These are phyloP conservation scores for Stenodera caucasica DNA, from an alignment of 2,888 invertebrate genomes.

Conservation along the genomic window DNA sequence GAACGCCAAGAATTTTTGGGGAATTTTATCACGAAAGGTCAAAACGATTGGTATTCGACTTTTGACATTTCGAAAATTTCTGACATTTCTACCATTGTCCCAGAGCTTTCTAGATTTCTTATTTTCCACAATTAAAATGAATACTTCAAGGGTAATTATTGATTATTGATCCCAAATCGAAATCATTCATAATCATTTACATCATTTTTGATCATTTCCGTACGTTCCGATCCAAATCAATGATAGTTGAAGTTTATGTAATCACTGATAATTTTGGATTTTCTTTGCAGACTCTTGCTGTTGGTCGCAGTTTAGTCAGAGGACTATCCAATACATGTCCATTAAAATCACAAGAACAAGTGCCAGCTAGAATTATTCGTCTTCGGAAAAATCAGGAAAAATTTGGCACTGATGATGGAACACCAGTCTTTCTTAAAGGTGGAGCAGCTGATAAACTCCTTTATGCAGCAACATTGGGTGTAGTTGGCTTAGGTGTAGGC, in stretches of 20 bases:
- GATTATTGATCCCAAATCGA: background rate
- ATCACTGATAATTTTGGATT: constrained; percentile 11
- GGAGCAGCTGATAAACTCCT: constrained; percentile 60
- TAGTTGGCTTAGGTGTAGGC: constrained; percentile 50
- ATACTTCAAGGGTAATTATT: background rate
- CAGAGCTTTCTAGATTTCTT: background rate
- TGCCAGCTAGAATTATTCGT: constrained; percentile 24
- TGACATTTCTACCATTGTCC: background rate
- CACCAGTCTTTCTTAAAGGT: constrained; percentile 63
- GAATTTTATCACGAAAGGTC: constrained; percentile 8
- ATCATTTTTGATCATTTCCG: no score
- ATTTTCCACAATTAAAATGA: constrained; percentile 7
- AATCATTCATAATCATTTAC: background rate
- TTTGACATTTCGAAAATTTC: constrained; percentile 8
- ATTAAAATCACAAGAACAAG: constrained; percentile 21
- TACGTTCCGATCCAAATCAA: no score
- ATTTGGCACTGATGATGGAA: constrained; percentile 58
- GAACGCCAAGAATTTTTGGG: constrained; percentile 12
- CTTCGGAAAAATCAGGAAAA: constrained; percentile 27
- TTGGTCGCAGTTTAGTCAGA: constrained; percentile 26
- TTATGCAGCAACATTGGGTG: constrained; percentile 51
- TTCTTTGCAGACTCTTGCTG: constrained; percentile 18
- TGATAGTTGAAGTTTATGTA: constrained; percentile 14
- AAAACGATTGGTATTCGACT: constrained; percentile 9
- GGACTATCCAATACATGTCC: constrained; percentile 28